phyloP scores from a whole-genome alignment of 1,140 invertebrate genomes.

The Neodiprion pinetum region DNA sequence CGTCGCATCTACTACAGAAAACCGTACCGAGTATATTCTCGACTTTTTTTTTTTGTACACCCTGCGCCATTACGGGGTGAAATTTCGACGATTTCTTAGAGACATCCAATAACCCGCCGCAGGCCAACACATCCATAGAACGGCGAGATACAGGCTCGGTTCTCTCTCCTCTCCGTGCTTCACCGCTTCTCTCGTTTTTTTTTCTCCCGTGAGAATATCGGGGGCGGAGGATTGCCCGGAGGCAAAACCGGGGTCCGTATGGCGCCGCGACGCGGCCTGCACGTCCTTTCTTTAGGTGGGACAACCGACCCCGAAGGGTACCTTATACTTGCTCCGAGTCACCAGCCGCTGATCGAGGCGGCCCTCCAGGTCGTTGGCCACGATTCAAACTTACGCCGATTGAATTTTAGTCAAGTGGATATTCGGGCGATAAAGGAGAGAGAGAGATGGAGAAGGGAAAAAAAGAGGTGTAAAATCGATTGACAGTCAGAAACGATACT shows the following conservation, averaged over 20 bases:
- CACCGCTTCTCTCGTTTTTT: slow-evolving; percentile 1
- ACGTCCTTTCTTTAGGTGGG: background rate
- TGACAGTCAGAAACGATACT: no score
- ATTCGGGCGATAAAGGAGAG: slow-evolving; percentile 20
- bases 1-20: no score
- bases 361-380: slow-evolving; percentile 16
- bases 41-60: no score
- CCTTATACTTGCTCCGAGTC: background rate
- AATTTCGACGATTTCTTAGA: background rate
- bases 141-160: no score
- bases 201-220: background rate
- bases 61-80: background rate
- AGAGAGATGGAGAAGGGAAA: background rate
- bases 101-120: no score
- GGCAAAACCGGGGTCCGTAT: background rate
- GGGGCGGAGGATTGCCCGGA: background rate
- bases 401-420: slow-evolving; percentile 33
- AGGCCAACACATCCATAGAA: no score
- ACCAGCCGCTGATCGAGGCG: background rate
- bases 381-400: slow-evolving; percentile 33
- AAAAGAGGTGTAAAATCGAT: no score
- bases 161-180: background rate
- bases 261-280: no score
- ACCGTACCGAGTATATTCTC: no score
- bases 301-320: slow-evolving; percentile 5